A percentile compares a stretch with the other conserved stretches of the same genome.
Evolutionary conservation across 2,888 invertebrate species (phyloP).

Genomic region (Synergus umbraculus): DNA sequence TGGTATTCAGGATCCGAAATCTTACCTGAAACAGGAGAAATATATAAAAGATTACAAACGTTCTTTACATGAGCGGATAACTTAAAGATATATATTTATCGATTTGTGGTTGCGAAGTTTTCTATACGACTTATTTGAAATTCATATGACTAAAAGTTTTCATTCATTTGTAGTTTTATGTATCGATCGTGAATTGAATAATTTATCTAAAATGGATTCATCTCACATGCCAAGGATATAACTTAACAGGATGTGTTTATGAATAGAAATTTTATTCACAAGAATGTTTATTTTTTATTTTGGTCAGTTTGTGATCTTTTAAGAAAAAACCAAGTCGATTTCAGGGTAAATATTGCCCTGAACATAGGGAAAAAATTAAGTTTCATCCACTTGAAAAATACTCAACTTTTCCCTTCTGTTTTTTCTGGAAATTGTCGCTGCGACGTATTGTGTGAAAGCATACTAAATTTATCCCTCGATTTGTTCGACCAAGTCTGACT

Average conservation of each 20-base stretch:
- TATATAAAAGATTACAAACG: background rate
- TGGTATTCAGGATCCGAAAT: constrained; percentile 14
- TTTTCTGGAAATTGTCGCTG: background rate
- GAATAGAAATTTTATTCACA: background rate
- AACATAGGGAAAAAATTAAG: no score
- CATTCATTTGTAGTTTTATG: background rate
- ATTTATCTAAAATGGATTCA: background rate
- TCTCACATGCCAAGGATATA: background rate
- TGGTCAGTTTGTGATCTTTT: background rate
- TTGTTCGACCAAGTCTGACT: background rate
- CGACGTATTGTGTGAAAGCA: background rate
- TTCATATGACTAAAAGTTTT: no score
- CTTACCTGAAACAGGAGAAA: constrained; percentile 22
- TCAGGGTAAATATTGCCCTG: no score
- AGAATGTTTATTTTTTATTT: background rate
- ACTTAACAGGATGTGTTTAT: background rate
- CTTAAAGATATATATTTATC: background rate
- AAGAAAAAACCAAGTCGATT: background rate
- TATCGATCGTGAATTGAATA: background rate
- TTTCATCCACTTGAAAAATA: no score
- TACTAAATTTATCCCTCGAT: background rate
- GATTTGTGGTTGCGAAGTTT: no score
- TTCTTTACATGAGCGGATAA: background rate
- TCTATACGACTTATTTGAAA: no score
- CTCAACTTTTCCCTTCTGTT: no score